These are phyloP conservation scores for Arrhopalites spinosus DNA, from an alignment of 2,888 invertebrate genomes.

Conservation along the genomic window DNA sequence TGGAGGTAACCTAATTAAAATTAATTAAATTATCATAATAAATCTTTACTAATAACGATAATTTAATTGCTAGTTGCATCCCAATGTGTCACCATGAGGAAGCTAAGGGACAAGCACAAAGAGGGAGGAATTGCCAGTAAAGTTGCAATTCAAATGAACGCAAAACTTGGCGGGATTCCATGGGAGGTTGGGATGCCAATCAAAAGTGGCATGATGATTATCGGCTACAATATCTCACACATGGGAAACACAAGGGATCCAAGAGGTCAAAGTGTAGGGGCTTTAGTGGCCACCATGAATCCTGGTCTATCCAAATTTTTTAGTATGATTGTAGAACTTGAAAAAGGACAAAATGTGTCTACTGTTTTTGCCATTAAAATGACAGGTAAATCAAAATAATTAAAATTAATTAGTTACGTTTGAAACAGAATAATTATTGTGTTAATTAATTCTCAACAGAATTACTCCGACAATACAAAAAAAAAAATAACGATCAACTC, in stretches of 20 bases:
- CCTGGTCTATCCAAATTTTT: slow-evolving; percentile 3
- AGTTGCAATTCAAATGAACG: slow-evolving; percentile 64
- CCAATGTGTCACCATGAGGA: slow-evolving; percentile 45
- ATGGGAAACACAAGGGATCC: not conserved
- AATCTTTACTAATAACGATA: not conserved
- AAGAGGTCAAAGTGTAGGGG: not conserved
- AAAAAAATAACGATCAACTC: not conserved
- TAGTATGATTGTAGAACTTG: not conserved
- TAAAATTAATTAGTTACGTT: not conserved
- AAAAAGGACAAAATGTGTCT: not conserved
- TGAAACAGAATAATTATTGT: too few species aligned
- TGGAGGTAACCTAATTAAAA: slow-evolving; percentile 7
- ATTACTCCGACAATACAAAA: not conserved
- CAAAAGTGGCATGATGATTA: slow-evolving; percentile 49
- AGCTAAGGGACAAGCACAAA: not conserved
- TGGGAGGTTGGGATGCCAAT: slow-evolving; percentile 78
- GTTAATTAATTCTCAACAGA: too few species aligned
- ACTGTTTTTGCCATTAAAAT: not conserved
- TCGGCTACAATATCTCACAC: slow-evolving; percentile 12
- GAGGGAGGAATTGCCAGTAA: slow-evolving; percentile 58
- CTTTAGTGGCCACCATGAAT: slow-evolving; percentile 14
- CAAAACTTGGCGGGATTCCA: slow-evolving; percentile 81
- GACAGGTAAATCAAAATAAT: too few species aligned
- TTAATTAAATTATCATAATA: not conserved
- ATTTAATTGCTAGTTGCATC: slow-evolving; percentile 45